Percentiles rank a stretch among this genome's conserved stretches.
phyloP scores from a whole-genome alignment of 2,888 invertebrate species.

The Amblyteles armatorius region DNA sequence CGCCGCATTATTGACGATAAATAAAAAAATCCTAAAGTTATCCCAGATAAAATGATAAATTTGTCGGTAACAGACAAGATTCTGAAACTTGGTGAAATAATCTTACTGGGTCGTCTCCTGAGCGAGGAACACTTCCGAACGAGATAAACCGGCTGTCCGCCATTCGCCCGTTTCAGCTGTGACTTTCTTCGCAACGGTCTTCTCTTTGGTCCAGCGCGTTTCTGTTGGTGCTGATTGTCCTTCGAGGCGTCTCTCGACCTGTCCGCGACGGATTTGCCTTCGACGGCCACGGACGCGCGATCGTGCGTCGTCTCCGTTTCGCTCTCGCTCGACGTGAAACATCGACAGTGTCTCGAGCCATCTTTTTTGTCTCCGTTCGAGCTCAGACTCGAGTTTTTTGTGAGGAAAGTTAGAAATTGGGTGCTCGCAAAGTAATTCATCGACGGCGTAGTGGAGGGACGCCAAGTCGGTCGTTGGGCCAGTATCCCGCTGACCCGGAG shows the following conservation, averaged over 20 bases:
- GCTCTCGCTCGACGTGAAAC: conserved; percentile 80
- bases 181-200: conserved; percentile 81
- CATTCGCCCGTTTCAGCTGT: conserved; percentile 77
- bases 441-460: conserved; percentile 66
- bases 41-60: background rate
- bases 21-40: background rate
- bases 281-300: conserved; percentile 1
- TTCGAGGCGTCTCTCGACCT: conserved; percentile 43
- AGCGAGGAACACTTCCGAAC: conserved; percentile 82
- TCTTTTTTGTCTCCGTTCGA: conserved; percentile 47
- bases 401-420: conserved; percentile 80
- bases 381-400: conserved; percentile 69
- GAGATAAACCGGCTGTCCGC: conserved; percentile 82
- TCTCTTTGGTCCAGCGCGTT: conserved; percentile 75
- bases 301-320: conserved; percentile 71
- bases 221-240: conserved; percentile 57
- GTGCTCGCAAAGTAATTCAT: conserved; percentile 81
- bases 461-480: conserved; percentile 74
- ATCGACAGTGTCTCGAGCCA: conserved; percentile 69
- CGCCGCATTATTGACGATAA: background rate
- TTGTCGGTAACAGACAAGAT: background rate
- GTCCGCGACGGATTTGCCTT: conserved; percentile 46
- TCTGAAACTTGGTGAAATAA: conserved; percentile 22
- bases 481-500: conserved; percentile 75
- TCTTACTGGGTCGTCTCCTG: conserved; percentile 83